phyloP scores from a whole-genome alignment of 2,888 invertebrate genomes.

The Sceliomorpha sp. region DNA sequence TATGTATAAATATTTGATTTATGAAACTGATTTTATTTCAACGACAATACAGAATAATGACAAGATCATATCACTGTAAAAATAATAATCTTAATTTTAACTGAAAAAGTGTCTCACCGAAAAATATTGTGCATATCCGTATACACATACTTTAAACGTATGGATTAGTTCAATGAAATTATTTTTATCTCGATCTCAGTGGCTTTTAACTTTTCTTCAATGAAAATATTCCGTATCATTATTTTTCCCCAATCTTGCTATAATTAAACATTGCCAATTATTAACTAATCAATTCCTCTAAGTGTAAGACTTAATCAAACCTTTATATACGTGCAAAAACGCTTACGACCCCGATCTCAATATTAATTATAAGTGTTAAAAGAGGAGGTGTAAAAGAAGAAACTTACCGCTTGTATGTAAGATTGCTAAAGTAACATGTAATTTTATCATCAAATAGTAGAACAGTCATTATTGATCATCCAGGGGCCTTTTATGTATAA shows the following conservation, averaged over 20 bases:
- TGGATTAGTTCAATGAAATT: background rate
- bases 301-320: constrained; percentile 28
- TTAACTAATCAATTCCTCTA: constrained; percentile 71
- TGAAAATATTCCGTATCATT: constrained; percentile 3
- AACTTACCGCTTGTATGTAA: constrained; percentile 34
- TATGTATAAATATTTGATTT: background rate
- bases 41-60: constrained; percentile 3
- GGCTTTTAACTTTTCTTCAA: background rate
- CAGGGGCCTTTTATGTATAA: constrained; percentile 70
- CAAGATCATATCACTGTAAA: constrained; percentile 39
- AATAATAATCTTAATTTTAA: constrained; percentile 39
- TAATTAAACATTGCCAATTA: constrained; percentile 46
- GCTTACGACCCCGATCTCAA: constrained; percentile 34
- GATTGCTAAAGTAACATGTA: constrained; percentile 14
- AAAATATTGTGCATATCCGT: background rate
- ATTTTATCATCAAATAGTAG: constrained; percentile 32
- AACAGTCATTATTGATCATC: constrained; percentile 59
- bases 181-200: constrained; percentile 10
- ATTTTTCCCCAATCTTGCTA: constrained; percentile 16
- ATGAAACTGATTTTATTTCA: background rate
- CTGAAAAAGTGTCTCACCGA: background rate
- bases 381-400: constrained; percentile 17
- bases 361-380: constrained; percentile 42
- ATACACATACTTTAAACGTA: no score
- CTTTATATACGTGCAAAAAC: constrained; percentile 29